A percentile compares a stretch with the other conserved stretches of the same genome.
Evolutionary conservation across 2,888 invertebrate genomes (phyloP).

Genomic region (Chloroclysta siterata): DNA sequence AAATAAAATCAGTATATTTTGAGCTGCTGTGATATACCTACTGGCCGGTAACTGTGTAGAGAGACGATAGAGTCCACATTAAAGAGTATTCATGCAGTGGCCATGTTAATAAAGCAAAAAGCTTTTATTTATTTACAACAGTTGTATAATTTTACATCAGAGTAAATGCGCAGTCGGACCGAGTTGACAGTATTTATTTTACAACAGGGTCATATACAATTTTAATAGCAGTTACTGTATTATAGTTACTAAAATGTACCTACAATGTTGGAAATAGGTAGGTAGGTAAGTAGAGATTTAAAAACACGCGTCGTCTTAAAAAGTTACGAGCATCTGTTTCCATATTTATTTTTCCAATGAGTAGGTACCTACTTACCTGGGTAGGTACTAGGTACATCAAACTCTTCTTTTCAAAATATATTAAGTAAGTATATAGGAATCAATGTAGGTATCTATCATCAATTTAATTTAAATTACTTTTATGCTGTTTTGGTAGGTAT

Average conservation of each 20-base stretch:
- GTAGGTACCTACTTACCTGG: no score
- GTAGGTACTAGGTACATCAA: no score
- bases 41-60: background rate
- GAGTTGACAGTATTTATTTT: slow-evolving; percentile 9
- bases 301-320: no score
- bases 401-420: no score
- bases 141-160: slow-evolving; percentile 14
- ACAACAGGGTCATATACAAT: background rate
- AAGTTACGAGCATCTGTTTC: no score
- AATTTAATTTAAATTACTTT: no score
- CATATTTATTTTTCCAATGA: no score
- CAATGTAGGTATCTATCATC: no score
- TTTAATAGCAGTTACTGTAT: background rate
- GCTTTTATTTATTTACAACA: slow-evolving; percentile 13
- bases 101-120: slow-evolving; percentile 13
- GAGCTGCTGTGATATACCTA: background rate
- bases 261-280: background rate
- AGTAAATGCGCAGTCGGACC: slow-evolving; percentile 4
- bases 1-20: slow-evolving; percentile 11
- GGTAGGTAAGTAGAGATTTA: no score
- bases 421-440: no score
- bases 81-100: slow-evolving; percentile 4
- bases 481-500: no score
- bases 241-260: background rate
- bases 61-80: slow-evolving; percentile 3